Percentiles rank a stretch among this genome's conserved stretches.
These are phyloP conservation scores for Scaptomyza cyrtandrae DNA, from an alignment of 2,888 invertebrate genomes.

Conservation along the genomic window DNA sequence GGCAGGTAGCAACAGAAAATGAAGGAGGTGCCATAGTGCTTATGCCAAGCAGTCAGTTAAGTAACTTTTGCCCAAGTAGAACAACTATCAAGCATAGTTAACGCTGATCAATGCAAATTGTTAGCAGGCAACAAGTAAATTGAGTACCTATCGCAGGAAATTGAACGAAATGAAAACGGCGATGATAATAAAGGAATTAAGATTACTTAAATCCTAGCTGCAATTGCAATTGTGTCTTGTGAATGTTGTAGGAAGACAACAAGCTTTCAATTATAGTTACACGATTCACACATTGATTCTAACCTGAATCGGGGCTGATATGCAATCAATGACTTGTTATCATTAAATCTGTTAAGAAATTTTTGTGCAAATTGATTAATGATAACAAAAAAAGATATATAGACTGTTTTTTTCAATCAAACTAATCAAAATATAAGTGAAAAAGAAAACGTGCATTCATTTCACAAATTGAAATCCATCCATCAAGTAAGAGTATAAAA, in stretches of 20 bases:
- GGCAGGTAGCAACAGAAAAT: slow-evolving; percentile 3
- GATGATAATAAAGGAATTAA: slow-evolving; percentile 2
- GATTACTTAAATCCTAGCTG: not conserved
- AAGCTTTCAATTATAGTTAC: not conserved
- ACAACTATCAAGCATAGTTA: slow-evolving; percentile 44
- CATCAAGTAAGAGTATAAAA: not conserved
- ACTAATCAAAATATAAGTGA: no score
- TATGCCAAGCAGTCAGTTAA: slow-evolving; percentile 27
- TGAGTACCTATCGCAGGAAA: slow-evolving; percentile 1
- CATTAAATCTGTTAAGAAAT: no score
- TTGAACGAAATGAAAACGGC: not conserved
- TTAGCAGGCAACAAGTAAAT: slow-evolving; percentile 17
- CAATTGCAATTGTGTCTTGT: not conserved
- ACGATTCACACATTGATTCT: not conserved
- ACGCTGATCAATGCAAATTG: slow-evolving; percentile 46
- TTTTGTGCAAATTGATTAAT: no score
- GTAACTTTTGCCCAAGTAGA: slow-evolving; percentile 40
- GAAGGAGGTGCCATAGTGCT: slow-evolving; percentile 1
- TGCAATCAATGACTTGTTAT: no score
- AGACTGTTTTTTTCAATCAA: no score
- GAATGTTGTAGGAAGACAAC: not conserved
- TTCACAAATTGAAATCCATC: not conserved
- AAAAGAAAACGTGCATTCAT: not conserved
- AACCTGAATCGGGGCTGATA: not conserved
- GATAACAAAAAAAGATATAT: no score